phyloP scores from a whole-genome alignment of 2,797 vertebrate species.

The Synanceia verrucosa region DNA sequence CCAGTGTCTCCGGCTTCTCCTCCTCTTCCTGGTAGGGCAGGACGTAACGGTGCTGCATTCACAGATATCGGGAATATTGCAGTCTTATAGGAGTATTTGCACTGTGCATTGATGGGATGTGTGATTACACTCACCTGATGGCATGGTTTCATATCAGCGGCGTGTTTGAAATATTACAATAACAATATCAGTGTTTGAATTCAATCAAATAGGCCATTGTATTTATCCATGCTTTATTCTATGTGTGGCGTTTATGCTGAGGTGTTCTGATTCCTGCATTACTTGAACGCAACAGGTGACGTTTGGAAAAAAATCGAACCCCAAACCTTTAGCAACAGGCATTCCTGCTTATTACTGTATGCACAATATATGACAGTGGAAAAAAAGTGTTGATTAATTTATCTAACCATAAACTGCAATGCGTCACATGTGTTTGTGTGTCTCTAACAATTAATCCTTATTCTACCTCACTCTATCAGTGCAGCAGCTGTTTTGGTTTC shows the following conservation, averaged over 20 bases:
- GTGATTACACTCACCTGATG: too few species aligned
- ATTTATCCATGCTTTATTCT: too few species aligned
- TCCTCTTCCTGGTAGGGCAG: constrained; percentile 47
- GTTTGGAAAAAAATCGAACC: neutral
- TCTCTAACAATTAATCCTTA: too few species aligned
- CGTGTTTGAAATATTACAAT: too few species aligned
- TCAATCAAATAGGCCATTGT: neutral
- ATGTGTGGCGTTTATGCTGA: accelerated
- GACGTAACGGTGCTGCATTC: constrained; percentile 29
- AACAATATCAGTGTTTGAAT: too few species aligned
- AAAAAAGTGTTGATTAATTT: neutral
- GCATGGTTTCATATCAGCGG: too few species aligned
- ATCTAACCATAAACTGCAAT: too few species aligned
- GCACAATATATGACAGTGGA: neutral
- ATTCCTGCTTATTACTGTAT: neutral
- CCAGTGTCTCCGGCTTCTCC: accelerated
- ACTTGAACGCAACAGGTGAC: constrained; percentile 29
- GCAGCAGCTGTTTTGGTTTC: neutral
- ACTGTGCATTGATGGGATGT: too few species aligned
- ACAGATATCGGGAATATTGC: constrained; percentile 7
- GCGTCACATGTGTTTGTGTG: neutral
- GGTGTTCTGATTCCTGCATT: neutral
- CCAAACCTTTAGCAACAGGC: constrained; percentile 20
- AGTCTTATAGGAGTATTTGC: neutral
- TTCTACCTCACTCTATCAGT: too few species aligned